Conservation (phyloP, 2,797 vertebrate genomes). For the Ateles fusciceps region DNA sequence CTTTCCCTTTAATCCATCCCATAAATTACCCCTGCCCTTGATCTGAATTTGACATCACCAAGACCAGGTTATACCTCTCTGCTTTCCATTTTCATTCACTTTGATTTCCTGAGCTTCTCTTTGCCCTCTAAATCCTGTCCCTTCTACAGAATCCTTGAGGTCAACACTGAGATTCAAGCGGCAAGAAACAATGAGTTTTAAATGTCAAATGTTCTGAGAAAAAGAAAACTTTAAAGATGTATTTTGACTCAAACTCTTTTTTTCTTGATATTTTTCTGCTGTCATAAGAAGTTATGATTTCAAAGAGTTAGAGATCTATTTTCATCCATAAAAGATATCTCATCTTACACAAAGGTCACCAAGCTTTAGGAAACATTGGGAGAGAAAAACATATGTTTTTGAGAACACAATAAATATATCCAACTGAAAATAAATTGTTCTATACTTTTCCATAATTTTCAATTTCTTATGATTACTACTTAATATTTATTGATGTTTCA, state of each 20-base stretch:
- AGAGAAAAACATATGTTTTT: constrained; percentile 86
- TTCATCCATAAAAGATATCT: constrained; percentile 89
- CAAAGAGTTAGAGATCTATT: constrained; percentile 72
- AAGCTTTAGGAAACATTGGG: constrained; percentile 86
- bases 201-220: constrained; percentile 57
- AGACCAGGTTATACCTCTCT: neutral
- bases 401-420: constrained; percentile 85
- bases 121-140: neutral
- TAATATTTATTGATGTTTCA: constrained; percentile 58
- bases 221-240: constrained; percentile 36
- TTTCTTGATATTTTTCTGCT: constrained; percentile 41
- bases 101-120: neutral
- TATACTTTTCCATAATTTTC: constrained; percentile 79
- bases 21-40: neutral
- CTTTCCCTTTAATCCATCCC: too few relatives aligned
- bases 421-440: constrained; percentile 80
- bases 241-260: constrained; percentile 26
- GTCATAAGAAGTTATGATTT: constrained; percentile 13
- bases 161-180: constrained; percentile 25
- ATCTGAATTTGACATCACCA: neutral
- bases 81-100: neutral
- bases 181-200: constrained; percentile 49
- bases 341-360: constrained; percentile 88
- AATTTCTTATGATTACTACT: constrained; percentile 85
- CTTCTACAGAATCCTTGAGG: neutral